Evolutionary conservation across 2,113 vertebrate genomes (phyloP), one percentile per base, ranked within the genome.

Genomic region (Loxodonta africana): DNA sequence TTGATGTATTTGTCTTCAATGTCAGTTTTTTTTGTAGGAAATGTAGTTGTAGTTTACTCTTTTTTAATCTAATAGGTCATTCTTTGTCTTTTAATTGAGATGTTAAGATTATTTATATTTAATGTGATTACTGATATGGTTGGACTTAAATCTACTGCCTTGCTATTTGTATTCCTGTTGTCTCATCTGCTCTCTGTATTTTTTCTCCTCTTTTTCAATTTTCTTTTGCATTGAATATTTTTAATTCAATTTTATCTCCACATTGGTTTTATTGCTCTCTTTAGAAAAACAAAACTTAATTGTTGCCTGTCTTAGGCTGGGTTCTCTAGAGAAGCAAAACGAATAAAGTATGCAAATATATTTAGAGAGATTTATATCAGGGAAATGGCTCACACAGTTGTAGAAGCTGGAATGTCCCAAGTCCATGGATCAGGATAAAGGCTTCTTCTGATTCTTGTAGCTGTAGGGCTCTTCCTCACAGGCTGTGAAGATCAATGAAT

Each of bases 61-160:
- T 80, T 44, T 82, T 69, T 23, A 51, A 48, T 80, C 18, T 60
- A 65, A 77, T 51, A 33, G 71, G 26, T 84, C 17, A 62, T 44
- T 51, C 20, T 89, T 14, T 87, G 14, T 77, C 57, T 69, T 94
- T 76, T 57, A 65, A 69, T 83, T 83, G 37, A 2, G 65, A 28
- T 83, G 20, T 86, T 76, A 94, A 92, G 48, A 33, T 6, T 25
- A 92, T 74, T 62, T 94, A 60, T 18, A 65, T 90, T 81, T 94
- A 81, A 30, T 76, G 17, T 89, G 80, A 67, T 74, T 91, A 26
- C 23, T 30, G 9, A 18, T 83, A 28, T 74, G n/a, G 33, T 65
- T 84, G n/a, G 23, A 0, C 73, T 81, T 81, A 84, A 73, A 60
- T 33, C 17, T 89, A 44, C 10, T 71, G 53, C 21, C 62, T 53